Percentiles rank a stretch among this genome's conserved stretches.
phyloP scores from a whole-genome alignment of 2,888 invertebrate species.

The Dynastes hyllus region DNA sequence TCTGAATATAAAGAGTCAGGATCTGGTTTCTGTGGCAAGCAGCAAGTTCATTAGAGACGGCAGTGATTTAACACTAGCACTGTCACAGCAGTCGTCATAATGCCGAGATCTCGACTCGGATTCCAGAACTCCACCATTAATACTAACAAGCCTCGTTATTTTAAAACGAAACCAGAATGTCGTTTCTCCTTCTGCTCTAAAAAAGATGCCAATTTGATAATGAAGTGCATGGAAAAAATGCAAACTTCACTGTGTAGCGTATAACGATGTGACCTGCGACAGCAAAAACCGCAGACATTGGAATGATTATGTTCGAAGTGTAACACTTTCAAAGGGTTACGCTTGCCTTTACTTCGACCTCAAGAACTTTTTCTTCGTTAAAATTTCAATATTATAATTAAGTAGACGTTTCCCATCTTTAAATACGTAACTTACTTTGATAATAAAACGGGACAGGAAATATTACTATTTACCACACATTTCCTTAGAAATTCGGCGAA shows the following conservation, averaged over 20 bases:
- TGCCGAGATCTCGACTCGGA: slow-evolving; percentile 58
- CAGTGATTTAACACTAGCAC: slow-evolving; percentile 62
- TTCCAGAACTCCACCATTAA: slow-evolving; percentile 62
- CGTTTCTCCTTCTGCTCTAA: slow-evolving; percentile 56
- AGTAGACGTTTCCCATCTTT: too few relatives aligned
- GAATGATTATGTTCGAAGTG: slow-evolving; percentile 32
- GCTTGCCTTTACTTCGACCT: neutral
- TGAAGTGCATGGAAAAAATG: slow-evolving; percentile 55
- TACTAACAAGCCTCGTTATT: slow-evolving; percentile 67
- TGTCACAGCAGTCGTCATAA: slow-evolving; percentile 64
- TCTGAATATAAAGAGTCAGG: slow-evolving; percentile 51
- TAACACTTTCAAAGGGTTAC: slow-evolving; percentile 20
- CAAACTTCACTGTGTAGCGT: slow-evolving; percentile 32
- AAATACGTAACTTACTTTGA: too few relatives aligned
- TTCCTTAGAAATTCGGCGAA: too few relatives aligned
- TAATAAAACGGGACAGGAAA: too few relatives aligned
- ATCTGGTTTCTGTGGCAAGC: slow-evolving; percentile 56
- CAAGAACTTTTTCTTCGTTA: neutral
- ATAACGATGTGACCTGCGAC: slow-evolving; percentile 47
- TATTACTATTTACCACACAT: too few relatives aligned
- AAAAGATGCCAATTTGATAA: slow-evolving; percentile 61
- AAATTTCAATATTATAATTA: neutral
- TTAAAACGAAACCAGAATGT: slow-evolving; percentile 62
- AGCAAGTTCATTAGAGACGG: slow-evolving; percentile 62
- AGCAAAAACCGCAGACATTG: slow-evolving; percentile 38